These are phyloP conservation scores for Diprion similis DNA, from an alignment of 1,140 invertebrate species.

Conservation along the genomic window DNA sequence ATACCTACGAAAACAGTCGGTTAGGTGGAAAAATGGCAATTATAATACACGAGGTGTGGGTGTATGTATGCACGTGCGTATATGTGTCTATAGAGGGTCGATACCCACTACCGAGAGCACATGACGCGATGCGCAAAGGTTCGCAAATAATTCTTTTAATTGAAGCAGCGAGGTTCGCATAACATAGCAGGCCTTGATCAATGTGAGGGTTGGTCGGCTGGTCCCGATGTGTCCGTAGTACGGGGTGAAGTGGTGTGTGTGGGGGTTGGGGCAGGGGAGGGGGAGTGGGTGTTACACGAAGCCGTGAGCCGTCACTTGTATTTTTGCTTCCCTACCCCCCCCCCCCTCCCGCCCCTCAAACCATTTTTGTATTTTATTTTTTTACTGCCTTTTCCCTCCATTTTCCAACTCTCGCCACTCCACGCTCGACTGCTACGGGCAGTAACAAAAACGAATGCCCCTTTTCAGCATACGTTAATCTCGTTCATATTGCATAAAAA, in stretches of 20 bases:
- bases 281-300: background rate
- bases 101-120: too few species aligned
- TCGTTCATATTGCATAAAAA: conserved; percentile 40
- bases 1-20: too few species aligned
- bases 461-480: conserved; percentile 2
- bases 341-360: too few species aligned
- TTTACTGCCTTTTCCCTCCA: background rate
- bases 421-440: background rate
- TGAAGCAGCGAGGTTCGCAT: conserved; percentile 4
- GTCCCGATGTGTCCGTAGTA: background rate
- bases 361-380: background rate
- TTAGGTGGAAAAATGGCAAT: too few species aligned
- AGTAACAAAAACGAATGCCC: conserved; percentile 7
- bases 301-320: conserved; percentile 1
- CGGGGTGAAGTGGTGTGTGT: background rate
- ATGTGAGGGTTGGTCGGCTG: conserved; percentile 1
- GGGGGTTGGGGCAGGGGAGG: too few species aligned
- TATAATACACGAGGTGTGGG: too few species aligned
- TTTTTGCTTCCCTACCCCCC: background rate
- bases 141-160: conserved; percentile 6
- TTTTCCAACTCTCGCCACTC: background rate
- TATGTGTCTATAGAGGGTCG: too few species aligned
- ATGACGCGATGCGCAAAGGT: background rate
- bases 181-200: background rate
- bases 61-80: too few species aligned